Conservation (phyloP, 2,113 vertebrate species). For the Zapornia atra region DNA sequence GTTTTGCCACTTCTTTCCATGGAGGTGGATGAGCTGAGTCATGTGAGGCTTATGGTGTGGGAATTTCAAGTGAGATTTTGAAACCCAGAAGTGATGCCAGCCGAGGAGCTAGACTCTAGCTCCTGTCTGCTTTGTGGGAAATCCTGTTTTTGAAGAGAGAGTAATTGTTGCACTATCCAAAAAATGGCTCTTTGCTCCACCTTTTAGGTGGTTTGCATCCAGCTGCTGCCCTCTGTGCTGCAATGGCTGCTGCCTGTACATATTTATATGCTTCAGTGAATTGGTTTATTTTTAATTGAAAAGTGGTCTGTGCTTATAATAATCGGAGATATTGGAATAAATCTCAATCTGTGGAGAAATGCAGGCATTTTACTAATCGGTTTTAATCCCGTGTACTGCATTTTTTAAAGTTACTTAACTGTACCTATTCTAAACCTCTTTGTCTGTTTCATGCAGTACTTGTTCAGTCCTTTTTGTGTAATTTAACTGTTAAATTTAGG, state of each 20-base stretch:
- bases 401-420: background rate
- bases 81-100: background rate
- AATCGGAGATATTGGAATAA: background rate
- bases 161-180: background rate
- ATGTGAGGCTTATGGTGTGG: background rate
- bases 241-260: constrained; percentile 8
- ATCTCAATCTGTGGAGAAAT: constrained; percentile 58
- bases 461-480: constrained; percentile 73
- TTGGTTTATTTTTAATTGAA: constrained; percentile 10
- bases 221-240: constrained; percentile 29
- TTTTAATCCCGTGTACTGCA: background rate
- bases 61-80: constrained; percentile 14
- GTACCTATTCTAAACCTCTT: constrained; percentile 47
- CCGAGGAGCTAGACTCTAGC: background rate
- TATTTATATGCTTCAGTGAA: constrained; percentile 20
- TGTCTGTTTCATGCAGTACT: constrained; percentile 75
- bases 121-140: constrained; percentile 5
- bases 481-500: constrained; percentile 57
- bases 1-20: constrained; percentile 1
- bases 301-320: background rate
- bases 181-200: constrained; percentile 12
- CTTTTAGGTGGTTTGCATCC: constrained; percentile 13
- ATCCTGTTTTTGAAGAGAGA: background rate
- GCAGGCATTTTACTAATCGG: constrained; percentile 62
- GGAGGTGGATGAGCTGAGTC: constrained; percentile 34